phyloP scores from a whole-genome alignment of 2,797 vertebrate genomes.

The Pangasius sanitwongsei region DNA sequence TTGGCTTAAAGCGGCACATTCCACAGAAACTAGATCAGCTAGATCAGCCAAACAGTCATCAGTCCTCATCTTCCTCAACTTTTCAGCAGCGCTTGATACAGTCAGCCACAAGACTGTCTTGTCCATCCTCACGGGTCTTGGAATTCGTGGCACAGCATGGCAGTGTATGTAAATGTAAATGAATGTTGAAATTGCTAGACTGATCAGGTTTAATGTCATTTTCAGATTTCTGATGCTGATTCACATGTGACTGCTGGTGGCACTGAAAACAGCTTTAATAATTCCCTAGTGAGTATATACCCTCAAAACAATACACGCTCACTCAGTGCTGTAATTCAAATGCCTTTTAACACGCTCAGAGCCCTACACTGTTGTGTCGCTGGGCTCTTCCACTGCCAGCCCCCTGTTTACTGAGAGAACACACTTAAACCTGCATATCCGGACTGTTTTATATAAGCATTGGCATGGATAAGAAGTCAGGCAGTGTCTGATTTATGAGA shows the following conservation, averaged over 20 bases:
- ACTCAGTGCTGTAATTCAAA: not conserved
- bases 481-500: not conserved
- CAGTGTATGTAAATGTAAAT: not conserved
- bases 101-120: not conserved
- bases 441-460: not conserved
- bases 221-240: conserved; percentile 91
- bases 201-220: conserved; percentile 36
- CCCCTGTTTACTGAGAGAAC: not conserved
- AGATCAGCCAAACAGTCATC: not conserved
- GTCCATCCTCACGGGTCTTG: not conserved
- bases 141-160: not conserved
- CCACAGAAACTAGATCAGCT: not conserved
- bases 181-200: not conserved
- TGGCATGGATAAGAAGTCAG: not conserved
- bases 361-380: not conserved
- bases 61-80: not conserved
- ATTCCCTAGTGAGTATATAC: conserved; percentile 83
- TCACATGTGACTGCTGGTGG: conserved; percentile 86
- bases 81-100: not conserved
- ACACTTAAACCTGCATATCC: not conserved
- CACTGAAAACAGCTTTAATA: conserved; percentile 81
- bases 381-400: not conserved
- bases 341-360: not conserved
- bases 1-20: not conserved
- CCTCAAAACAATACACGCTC: not conserved